Base-by-base conservation (phyloP, 2,113 vertebrate genomes). In the Amazona guildingii region DNA sequence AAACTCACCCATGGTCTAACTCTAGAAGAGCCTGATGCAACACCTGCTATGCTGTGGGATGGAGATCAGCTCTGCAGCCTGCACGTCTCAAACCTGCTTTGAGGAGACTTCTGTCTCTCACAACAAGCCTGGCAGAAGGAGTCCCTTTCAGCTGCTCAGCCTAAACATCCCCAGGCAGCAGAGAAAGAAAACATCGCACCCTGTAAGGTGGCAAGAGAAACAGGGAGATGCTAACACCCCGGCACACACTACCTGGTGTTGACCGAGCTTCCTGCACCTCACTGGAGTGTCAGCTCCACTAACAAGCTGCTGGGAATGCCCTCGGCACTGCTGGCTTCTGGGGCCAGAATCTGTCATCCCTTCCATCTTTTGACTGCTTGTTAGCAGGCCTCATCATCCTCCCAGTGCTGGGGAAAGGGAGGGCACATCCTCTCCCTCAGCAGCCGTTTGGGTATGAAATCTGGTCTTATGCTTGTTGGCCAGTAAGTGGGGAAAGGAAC, bases 131-230 rank as follows among this genome's bases (percentile, higher is more conserved):
- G 83, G 83, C 20, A 48, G 72, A 48, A 46, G 31, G 44, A 86
- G 31, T 18, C 52, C 44, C 39, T 46, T 12, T 44, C 79, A 23
- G 54, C 78, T 85, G 57, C 87, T 72, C 75, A 51, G 51, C 64
- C n/a, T 13, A 3, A 81, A 37, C 20, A 61, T 35, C 43, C 21
- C 55, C 3, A 13, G 33, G 55, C 84, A 87, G 70, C 89, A 27
- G 44, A 31, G 29, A 81, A 84, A 80, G 83, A 21, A 78, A 96
- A 96, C 88, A 62, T 92, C 77, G 89, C 95, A 77, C 88, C 57
- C 59, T 28, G 80, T 3, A 29, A 95, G 61, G 91, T 89, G 96
- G 31, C 88, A 91, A 91, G 83, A 91, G 57, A 74, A 77, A 49
- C 74, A 84, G 48, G 20, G 48, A 86, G 81, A 64, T 62, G 44